These are phyloP conservation scores for Irena cyanogastra DNA, from an alignment of 2,113 vertebrate genomes.

Conservation along the genomic window DNA sequence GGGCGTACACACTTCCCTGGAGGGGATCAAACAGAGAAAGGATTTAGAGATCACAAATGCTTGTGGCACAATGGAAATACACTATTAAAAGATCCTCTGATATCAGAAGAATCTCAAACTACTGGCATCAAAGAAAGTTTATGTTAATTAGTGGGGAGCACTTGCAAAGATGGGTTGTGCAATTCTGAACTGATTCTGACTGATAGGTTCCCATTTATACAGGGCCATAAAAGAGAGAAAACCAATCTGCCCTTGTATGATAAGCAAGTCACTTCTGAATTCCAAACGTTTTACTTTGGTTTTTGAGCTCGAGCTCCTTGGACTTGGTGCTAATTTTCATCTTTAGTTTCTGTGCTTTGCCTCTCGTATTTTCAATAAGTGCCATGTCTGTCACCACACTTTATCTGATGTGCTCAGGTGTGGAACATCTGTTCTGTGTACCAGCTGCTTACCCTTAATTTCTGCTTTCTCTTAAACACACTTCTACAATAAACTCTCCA, in stretches of 20 bases:
- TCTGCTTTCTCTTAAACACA: background rate
- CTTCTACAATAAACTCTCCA: background rate
- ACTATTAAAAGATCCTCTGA: background rate
- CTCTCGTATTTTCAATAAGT: background rate
- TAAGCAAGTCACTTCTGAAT: background rate
- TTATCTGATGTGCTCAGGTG: background rate
- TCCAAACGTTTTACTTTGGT: background rate
- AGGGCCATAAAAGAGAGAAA: background rate
- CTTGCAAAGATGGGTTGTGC: background rate
- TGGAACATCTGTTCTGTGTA: background rate
- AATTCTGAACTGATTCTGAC: background rate
- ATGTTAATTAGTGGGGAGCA: background rate
- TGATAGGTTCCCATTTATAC: background rate
- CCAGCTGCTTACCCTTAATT: background rate
- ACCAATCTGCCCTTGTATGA: background rate
- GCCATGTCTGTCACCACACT: background rate
- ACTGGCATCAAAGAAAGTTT: background rate
- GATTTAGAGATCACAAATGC: background rate
- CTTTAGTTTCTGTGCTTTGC: background rate
- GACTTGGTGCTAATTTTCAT: background rate
- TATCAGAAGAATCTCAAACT: background rate
- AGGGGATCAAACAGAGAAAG: background rate
- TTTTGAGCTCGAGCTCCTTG: background rate
- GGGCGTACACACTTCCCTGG: accelerated
- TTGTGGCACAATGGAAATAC: background rate